Evolutionary conservation across 2,113 vertebrate genomes (phyloP), one percentile per base, ranked within the genome.

Genomic region (Cinclus cinclus): DNA sequence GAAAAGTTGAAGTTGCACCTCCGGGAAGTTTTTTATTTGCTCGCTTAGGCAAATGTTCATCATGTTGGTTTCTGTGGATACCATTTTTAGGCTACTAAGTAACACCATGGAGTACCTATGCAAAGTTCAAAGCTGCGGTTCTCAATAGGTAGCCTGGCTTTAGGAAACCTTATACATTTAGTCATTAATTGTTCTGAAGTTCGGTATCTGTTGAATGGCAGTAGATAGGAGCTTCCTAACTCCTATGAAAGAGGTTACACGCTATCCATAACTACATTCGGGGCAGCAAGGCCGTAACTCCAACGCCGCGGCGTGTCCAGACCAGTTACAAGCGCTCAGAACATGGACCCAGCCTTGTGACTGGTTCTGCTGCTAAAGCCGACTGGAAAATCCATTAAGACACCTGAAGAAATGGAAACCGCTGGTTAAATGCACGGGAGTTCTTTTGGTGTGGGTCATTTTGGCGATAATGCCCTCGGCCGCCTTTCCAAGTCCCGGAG

Each of bases 281-380:
- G 27, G 49, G 39, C 42, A 76, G 28, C 6, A 49, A 39, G 39
- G 37, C 24, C 35, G 5, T 39, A 41, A 42, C 17, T 60, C 50
- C 37, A 42, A 6, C 7, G 3, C 22, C 37, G 7, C 0, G 3
- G 56, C 4, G 15, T 3, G 23, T 25, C 11, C 31, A 30, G 13
- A 19, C 9, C 56, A 15, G 3, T 13, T 20, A 19, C 6, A 59
- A 37, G 30, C 0, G 23, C 37, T 21, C 16, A 17, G 35, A 70
- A 70, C 22, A 7, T 2, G 56, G 24, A 35, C 23, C 23, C 30
- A 63, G 28, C 15, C n/a, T 44, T 17, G 18, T 9, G 31, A 35
- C 31, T 10, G 20, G 6, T 37, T 84, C 13, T 27, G 58, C 58
- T 37, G 13, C 13, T 22, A 55, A 4, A 87, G 49, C 49, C 1